These are phyloP conservation scores for Columba livia DNA, from an alignment of 2,113 vertebrate species.

Conservation along the genomic window DNA sequence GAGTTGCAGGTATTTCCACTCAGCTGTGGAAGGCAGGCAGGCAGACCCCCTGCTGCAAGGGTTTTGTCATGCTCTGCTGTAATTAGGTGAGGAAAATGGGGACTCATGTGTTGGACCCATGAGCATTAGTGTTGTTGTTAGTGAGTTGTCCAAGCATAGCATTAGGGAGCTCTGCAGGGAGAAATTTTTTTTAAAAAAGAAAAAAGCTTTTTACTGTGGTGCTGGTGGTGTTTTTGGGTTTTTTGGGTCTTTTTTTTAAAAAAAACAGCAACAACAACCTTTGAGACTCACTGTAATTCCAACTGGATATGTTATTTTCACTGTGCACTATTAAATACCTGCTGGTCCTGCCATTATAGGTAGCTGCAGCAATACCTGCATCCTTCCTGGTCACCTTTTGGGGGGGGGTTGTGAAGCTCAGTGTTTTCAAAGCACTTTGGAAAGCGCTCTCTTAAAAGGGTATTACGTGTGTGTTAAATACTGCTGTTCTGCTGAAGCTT, in stretches of 20 bases:
- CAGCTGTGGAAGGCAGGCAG: not conserved
- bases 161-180: not conserved
- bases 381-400: not conserved
- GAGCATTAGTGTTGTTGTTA: not conserved
- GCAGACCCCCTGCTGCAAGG: not conserved
- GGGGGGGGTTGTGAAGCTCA: not conserved
- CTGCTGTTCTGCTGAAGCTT: not conserved
- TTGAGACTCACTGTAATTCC: not conserved
- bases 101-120: not conserved
- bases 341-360: not conserved
- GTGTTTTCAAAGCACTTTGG: not conserved
- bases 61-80: not conserved
- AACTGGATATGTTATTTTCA: not conserved
- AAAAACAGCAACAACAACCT: fast-evolving
- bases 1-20: not conserved
- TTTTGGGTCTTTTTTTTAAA: no score
- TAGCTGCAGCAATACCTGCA: not conserved
- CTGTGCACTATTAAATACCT: not conserved
- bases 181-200: no score
- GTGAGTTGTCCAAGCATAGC: not conserved
- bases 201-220: no score
- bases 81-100: not conserved
- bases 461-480: not conserved
- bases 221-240: no score
- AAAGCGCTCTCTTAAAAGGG: not conserved